Evolutionary conservation across 2,113 vertebrate species (phyloP).

Genomic region (Sisor rabdophorus): DNA sequence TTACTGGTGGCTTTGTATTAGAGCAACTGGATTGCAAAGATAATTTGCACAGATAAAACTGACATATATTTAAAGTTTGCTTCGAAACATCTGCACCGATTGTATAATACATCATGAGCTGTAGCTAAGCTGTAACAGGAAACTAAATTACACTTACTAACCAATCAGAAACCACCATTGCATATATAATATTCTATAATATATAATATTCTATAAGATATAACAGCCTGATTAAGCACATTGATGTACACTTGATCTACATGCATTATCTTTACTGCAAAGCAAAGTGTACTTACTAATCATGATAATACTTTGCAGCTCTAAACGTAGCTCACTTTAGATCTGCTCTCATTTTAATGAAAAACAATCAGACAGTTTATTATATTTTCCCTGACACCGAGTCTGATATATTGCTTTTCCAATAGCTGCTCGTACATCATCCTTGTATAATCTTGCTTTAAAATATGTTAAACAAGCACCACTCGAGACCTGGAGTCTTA

Average conservation of each 20-base stretch:
- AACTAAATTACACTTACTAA: neutral
- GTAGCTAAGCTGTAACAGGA: neutral
- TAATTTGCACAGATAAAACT: no score
- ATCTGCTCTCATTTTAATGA: neutral
- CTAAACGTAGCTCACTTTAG: neutral
- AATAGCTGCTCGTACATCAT: neutral
- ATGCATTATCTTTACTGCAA: neutral
- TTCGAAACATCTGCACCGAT: no score
- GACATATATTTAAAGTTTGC: no score
- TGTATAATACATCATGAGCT: neutral
- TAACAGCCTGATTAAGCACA: neutral
- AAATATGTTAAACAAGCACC: slow-evolving; percentile 5
- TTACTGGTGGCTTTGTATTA: no score
- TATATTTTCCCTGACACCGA: neutral
- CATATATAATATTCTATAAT: no score
- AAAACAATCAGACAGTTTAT: neutral
- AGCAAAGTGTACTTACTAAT: neutral
- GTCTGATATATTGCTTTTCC: neutral
- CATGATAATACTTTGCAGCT: neutral
- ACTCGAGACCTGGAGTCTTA: neutral
- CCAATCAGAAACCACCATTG: neutral
- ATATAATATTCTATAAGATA: no score
- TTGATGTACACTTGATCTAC: no score
- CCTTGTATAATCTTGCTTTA: neutral
- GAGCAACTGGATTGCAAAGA: no score